These are phyloP conservation scores for Nomada goodeniana DNA, from an alignment of 2,888 invertebrate species.

Conservation along the genomic window DNA sequence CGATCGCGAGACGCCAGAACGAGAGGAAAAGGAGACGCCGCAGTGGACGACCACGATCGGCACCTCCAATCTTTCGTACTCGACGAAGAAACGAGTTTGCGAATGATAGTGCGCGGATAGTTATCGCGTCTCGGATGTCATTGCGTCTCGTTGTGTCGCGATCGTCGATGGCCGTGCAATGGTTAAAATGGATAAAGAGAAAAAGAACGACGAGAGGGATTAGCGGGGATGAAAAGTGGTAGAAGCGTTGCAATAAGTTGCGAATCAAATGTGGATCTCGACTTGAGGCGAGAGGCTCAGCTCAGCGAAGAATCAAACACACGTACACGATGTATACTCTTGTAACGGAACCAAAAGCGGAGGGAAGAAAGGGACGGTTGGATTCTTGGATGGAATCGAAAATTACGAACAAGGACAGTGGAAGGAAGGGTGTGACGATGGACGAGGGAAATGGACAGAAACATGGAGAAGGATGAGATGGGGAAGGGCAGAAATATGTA, in stretches of 20 bases:
- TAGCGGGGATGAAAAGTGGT: slow-evolving; percentile 1
- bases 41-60: too few species aligned
- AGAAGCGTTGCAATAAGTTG: slow-evolving; percentile 76
- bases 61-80: slow-evolving; percentile 36
- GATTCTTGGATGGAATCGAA: background rate
- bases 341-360: slow-evolving; percentile 33
- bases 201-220: background rate
- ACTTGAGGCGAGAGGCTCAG: slow-evolving; percentile 76
- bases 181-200: background rate
- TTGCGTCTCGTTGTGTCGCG: background rate
- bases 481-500: slow-evolving; percentile 15
- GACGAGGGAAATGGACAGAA: background rate
- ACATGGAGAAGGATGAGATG: slow-evolving; percentile 2
- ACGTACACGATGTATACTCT: slow-evolving; percentile 54
- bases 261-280: slow-evolving; percentile 81
- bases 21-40: too few species aligned
- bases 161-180: background rate
- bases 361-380: slow-evolving; percentile 1
- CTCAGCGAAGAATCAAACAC: slow-evolving; percentile 81
- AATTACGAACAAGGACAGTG: background rate
- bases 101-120: too few species aligned
- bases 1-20: slow-evolving; percentile 3
- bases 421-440: background rate
- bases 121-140: too few species aligned
- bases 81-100: too few species aligned